A percentile compares a stretch with the other conserved stretches of the same genome.
These are phyloP conservation scores for Aurelia aurita complex sp. Pacific DNA, from an alignment of 30 jellyfish, hydroid and myxozoan species.

Conservation along the genomic window DNA sequence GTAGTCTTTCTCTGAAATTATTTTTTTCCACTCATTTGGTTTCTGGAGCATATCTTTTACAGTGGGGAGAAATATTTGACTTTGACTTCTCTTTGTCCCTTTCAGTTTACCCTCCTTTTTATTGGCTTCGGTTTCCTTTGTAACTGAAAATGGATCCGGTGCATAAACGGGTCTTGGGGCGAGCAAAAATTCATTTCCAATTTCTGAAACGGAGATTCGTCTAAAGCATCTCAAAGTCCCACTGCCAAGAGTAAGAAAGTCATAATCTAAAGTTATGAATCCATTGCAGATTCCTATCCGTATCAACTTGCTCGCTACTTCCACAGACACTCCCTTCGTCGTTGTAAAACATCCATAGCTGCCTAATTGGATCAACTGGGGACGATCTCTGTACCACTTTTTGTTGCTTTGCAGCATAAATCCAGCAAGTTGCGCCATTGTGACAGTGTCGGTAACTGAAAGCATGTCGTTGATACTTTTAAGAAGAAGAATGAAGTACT, in stretches of 20 bases:
- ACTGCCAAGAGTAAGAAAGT: background rate
- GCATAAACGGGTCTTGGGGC: background rate
- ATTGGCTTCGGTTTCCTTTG: background rate
- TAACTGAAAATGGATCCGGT: background rate
- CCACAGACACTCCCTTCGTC: background rate
- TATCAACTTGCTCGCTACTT: background rate
- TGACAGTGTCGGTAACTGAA: background rate
- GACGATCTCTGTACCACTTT: constrained; percentile 1
- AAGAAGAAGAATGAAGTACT: background rate
- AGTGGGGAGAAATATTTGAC: background rate
- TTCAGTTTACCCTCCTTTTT: background rate
- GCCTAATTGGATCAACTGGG: background rate
- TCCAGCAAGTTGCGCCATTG: background rate
- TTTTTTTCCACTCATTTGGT: background rate
- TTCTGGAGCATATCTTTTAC: background rate
- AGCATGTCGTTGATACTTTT: background rate
- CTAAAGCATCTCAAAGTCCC: background rate
- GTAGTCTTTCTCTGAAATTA: background rate
- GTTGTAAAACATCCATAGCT: background rate
- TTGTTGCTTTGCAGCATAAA: background rate
- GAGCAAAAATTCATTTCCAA: no score
- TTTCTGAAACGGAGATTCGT: background rate
- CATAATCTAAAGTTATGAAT: no score
- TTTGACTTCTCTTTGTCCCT: background rate
- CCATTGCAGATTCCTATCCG: background rate